phyloP scores from a whole-genome alignment of 2,797 vertebrate genomes.

The Pipistrellus pipistrellus region DNA sequence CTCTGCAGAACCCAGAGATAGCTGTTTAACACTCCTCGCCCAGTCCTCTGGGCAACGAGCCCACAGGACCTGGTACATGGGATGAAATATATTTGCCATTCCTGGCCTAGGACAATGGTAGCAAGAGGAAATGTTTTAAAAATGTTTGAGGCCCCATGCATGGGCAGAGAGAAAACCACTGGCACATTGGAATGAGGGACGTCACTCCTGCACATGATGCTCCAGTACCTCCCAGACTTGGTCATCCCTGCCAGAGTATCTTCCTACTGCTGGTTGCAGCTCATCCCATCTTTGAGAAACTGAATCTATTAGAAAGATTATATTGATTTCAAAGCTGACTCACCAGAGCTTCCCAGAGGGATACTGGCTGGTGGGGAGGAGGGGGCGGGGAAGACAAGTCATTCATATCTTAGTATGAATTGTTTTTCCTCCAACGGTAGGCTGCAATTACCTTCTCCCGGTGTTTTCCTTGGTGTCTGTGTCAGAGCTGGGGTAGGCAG shows the following conservation, averaged over 20 bases:
- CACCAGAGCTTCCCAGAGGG: neutral
- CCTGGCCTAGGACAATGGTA: neutral
- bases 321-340: constrained; percentile 31
- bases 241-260: neutral
- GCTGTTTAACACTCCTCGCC: rapidly evolving
- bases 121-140: neutral
- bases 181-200: neutral
- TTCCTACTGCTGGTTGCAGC: neutral
- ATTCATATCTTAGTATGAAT: neutral
- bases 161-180: neutral
- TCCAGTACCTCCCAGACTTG: neutral
- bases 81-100: neutral
- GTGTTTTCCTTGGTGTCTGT: neutral
- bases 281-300: neutral
- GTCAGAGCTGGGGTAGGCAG: no score
- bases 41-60: neutral
- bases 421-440: neutral
- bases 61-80: neutral
- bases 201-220: neutral
- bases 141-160: neutral
- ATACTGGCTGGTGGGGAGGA: neutral
- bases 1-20: neutral
- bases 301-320: constrained; percentile 17
- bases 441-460: neutral
- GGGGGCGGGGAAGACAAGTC: neutral